Conservation (phyloP, 2,888 invertebrate species). For the Pardosa pseudoannulata region DNA sequence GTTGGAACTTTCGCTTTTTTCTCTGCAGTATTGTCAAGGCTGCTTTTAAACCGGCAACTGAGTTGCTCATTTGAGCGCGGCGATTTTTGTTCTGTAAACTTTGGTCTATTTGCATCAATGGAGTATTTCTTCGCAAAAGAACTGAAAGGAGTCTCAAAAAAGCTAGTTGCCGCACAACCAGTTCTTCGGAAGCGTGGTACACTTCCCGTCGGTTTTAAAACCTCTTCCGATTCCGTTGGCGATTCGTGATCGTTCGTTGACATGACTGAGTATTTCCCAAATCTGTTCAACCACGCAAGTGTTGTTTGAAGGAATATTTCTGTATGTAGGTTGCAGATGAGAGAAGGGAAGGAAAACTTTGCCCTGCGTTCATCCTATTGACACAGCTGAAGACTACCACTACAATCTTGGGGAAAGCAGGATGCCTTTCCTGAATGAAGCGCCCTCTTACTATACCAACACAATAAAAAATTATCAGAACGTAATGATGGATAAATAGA, state of each 20-base stretch:
- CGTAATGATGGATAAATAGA: too few species aligned
- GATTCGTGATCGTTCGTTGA: neutral
- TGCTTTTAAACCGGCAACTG: neutral
- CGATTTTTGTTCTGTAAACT: constrained; percentile 4
- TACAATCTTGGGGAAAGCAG: constrained; percentile 1
- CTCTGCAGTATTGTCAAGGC: neutral
- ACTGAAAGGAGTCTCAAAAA: constrained; percentile 38
- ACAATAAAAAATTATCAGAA: too few species aligned
- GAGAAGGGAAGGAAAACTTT: constrained; percentile 11
- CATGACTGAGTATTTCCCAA: neutral
- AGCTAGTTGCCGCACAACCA: constrained; percentile 49
- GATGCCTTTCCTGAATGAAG: constrained; percentile 32
- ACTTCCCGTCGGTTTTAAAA: neutral
- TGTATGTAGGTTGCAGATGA: neutral
- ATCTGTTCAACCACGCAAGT: neutral
- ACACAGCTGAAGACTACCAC: constrained; percentile 23
- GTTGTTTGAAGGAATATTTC: neutral
- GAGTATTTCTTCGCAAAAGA: neutral
- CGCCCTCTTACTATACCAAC: constrained; percentile 16
- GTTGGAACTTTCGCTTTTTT: neutral
- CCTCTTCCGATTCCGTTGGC: neutral
- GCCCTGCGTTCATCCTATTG: neutral
- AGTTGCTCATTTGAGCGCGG: neutral
- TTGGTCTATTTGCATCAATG: neutral
- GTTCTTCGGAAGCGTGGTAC: constrained; percentile 32